These are phyloP conservation scores for Micropterix aruncella DNA, from an alignment of 2,888 invertebrate species.

Conservation along the genomic window DNA sequence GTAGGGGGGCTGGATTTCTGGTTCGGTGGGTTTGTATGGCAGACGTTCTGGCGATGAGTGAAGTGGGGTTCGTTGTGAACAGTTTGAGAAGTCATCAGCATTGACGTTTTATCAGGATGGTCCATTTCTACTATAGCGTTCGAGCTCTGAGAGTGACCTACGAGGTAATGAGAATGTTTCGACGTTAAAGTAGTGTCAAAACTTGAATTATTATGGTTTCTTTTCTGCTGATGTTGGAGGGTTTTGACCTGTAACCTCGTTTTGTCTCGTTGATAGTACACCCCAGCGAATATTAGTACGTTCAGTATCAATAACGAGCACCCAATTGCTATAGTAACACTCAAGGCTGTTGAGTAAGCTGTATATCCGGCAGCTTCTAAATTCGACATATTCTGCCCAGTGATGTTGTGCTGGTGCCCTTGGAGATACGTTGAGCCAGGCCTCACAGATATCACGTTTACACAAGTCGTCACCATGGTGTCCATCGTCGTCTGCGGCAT, in stretches of 20 bases:
- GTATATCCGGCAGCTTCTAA: constrained; percentile 66
- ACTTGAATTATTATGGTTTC: constrained; percentile 39
- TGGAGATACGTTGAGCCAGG: constrained; percentile 40
- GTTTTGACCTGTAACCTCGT: constrained; percentile 66
- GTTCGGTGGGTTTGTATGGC: constrained; percentile 31
- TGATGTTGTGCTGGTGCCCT: constrained; percentile 43
- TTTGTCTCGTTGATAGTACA: constrained; percentile 70
- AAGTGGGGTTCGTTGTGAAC: constrained; percentile 23
- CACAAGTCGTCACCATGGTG: constrained; percentile 53
- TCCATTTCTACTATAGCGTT: constrained; percentile 79
- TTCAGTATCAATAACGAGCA: constrained; percentile 69
- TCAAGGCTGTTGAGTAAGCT: constrained; percentile 60
- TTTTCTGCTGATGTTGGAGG: constrained; percentile 57
- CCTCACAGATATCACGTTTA: constrained; percentile 56
- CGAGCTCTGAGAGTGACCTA: constrained; percentile 63
- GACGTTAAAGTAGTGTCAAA: constrained; percentile 43
- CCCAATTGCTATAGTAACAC: constrained; percentile 69
- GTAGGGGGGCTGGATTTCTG: constrained; percentile 33
- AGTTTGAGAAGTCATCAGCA: constrained; percentile 28
- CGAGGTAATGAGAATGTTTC: constrained; percentile 67
- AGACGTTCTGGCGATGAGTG: constrained; percentile 35
- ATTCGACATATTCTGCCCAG: constrained; percentile 63
- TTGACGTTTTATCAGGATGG: constrained; percentile 50
- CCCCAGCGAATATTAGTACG: constrained; percentile 70
- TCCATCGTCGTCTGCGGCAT: constrained; percentile 41